A percentile compares a stretch with the other conserved stretches of the same genome.
These are phyloP conservation scores for Smutsia gigantea DNA, from an alignment of 2,797 vertebrate species.

Conservation along the genomic window DNA sequence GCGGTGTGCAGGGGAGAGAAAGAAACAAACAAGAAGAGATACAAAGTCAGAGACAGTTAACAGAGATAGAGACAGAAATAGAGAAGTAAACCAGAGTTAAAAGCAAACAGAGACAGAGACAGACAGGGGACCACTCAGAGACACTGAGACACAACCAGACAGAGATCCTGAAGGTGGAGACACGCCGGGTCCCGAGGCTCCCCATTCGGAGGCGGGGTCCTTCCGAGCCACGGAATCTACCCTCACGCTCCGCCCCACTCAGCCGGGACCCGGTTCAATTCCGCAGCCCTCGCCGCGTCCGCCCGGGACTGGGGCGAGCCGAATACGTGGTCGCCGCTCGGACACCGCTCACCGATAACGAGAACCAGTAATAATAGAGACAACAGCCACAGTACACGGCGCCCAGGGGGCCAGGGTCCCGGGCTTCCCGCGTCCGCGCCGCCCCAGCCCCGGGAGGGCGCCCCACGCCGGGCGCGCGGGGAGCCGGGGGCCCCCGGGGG, in stretches of 20 bases:
- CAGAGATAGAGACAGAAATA: neutral
- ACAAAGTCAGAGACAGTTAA: constrained; percentile 15
- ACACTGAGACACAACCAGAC: neutral
- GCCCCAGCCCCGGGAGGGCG: neutral
- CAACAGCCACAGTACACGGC: too few relatives aligned
- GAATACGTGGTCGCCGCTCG: neutral
- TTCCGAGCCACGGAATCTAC: neutral
- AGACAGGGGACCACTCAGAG: neutral
- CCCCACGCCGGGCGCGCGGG: neutral
- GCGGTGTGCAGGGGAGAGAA: neutral
- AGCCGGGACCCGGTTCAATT: neutral
- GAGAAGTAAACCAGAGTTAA: neutral
- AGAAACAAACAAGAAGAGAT: neutral
- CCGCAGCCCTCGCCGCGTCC: constrained; percentile 61
- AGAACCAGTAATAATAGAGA: too few relatives aligned
- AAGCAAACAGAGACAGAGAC: neutral
- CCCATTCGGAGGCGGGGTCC: neutral
- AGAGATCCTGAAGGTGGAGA: neutral
- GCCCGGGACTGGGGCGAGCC: neutral
- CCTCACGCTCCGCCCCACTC: neutral
- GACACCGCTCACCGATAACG: neutral
- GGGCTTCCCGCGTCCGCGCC: neutral
- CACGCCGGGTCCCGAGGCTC: neutral
- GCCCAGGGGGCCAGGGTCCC: neutral
- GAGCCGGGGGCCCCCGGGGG: neutral